Conservation (phyloP, 2,888 invertebrate species). For the Acrocyrtus sp. region DNA sequence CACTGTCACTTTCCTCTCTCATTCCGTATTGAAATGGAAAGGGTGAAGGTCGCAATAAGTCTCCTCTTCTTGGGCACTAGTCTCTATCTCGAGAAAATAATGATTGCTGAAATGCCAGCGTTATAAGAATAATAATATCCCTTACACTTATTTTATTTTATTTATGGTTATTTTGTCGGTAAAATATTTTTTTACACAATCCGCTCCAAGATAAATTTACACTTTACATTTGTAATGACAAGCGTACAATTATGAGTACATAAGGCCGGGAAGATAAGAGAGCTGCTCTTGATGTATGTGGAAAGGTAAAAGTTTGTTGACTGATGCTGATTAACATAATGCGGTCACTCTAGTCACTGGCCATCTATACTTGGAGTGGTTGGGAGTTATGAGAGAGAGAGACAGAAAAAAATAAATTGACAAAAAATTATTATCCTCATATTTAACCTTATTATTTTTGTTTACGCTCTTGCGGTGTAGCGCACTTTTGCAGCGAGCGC, state of each 20-base stretch:
- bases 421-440: neutral
- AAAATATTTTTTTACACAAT: too few species aligned
- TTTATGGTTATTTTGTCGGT: neutral
- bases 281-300: too few species aligned
- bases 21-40: neutral
- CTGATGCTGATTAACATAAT: neutral
- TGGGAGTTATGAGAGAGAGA: neutral
- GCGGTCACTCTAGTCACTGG: neutral
- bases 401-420: neutral
- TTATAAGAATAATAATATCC: too few species aligned
- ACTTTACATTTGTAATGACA: neutral
- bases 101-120: neutral
- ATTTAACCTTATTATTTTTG: neutral
- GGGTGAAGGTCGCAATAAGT: conserved; percentile 8
- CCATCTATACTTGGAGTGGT: neutral
- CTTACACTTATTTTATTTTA: neutral
- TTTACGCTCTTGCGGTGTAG: neutral
- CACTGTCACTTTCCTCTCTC: conserved; percentile 8
- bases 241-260: neutral
- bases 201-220: neutral
- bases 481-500: neutral
- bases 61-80: neutral
- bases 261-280: neutral
- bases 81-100: neutral
- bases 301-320: neutral